These are phyloP conservation scores for Drosophila maculinotata DNA, from an alignment of 2,888 invertebrate species.

Conservation along the genomic window DNA sequence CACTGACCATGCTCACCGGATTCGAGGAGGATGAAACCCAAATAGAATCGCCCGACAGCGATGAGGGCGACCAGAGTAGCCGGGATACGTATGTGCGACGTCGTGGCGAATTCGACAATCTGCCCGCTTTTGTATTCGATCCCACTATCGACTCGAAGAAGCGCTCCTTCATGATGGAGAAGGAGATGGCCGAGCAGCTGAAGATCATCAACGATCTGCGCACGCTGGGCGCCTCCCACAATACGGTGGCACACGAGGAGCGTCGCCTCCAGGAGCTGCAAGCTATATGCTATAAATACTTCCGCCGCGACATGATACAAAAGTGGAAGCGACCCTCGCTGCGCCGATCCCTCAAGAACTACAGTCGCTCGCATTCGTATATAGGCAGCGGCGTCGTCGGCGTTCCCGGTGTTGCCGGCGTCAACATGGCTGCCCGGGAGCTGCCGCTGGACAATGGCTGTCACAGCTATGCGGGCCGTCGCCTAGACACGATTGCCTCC, in stretches of 20 bases:
- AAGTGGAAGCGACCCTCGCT: slow-evolving; percentile 85
- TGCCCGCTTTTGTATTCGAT: slow-evolving; percentile 94
- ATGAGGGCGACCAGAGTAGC: slow-evolving; percentile 90
- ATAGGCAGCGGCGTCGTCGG: slow-evolving; percentile 86
- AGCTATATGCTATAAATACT: slow-evolving; percentile 96
- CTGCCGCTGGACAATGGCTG: slow-evolving; percentile 85
- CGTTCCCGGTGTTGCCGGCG: slow-evolving; percentile 87
- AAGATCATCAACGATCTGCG: slow-evolving; percentile 97
- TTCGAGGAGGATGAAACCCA: slow-evolving; percentile 92
- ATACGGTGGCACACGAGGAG: slow-evolving; percentile 96
- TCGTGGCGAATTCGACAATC: slow-evolving; percentile 89
- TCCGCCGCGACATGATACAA: slow-evolving; percentile 96
- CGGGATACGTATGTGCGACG: slow-evolving; percentile 86
- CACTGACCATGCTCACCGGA: slow-evolving; percentile 97
- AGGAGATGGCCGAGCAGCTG: slow-evolving; percentile 98
- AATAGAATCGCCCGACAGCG: slow-evolving; percentile 90
- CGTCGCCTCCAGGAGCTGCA: slow-evolving; percentile 96
- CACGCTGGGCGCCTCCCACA: slow-evolving; percentile 94
- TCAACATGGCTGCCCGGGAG: slow-evolving; percentile 86
- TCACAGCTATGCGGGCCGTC: slow-evolving; percentile 68
- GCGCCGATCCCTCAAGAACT: slow-evolving; percentile 85
- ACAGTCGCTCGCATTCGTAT: slow-evolving; percentile 91
- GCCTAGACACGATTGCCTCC: slow-evolving; percentile 84
- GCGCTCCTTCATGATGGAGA: slow-evolving; percentile 96
- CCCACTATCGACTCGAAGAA: slow-evolving; percentile 91